Evolutionary conservation across 2,888 invertebrate species (phyloP).

Genomic region (Alcis repandata): DNA sequence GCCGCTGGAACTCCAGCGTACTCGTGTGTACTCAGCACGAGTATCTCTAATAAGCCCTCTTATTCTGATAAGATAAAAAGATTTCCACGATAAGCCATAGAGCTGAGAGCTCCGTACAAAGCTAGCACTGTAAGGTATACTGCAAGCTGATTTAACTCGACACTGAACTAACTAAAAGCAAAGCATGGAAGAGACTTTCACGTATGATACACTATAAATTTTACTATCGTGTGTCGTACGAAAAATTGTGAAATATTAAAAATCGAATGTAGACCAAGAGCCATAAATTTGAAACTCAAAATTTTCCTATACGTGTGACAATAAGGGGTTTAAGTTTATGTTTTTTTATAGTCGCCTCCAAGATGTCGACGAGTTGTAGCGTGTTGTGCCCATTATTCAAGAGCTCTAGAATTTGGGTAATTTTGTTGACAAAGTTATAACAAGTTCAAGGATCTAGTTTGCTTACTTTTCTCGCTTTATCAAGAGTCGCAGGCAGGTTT

Average conservation of each 20-base stretch:
- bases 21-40: background rate
- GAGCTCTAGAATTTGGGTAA: conserved; percentile 7
- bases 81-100: conserved; percentile 11
- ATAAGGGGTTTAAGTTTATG: background rate
- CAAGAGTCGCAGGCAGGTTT: conserved; percentile 14
- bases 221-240: too few relatives aligned
- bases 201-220: too few relatives aligned
- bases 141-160: background rate
- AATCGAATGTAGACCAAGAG: background rate
- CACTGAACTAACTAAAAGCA: background rate
- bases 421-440: conserved; percentile 22
- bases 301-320: background rate
- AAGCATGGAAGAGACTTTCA: background rate
- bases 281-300: background rate
- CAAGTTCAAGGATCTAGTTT: conserved; percentile 11
- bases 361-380: background rate
- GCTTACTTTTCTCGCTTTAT: conserved; percentile 15
- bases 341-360: background rate
- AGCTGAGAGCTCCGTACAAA: background rate
- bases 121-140: background rate
- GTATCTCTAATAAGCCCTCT: conserved; percentile 1
- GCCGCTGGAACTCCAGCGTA: background rate
- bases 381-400: background rate
- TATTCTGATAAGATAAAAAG: conserved; percentile 14
- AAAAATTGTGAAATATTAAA: too few relatives aligned